Evolutionary conservation across 2,113 vertebrate genomes (phyloP).

Genomic region (Pristiophorus japonicus): DNA sequence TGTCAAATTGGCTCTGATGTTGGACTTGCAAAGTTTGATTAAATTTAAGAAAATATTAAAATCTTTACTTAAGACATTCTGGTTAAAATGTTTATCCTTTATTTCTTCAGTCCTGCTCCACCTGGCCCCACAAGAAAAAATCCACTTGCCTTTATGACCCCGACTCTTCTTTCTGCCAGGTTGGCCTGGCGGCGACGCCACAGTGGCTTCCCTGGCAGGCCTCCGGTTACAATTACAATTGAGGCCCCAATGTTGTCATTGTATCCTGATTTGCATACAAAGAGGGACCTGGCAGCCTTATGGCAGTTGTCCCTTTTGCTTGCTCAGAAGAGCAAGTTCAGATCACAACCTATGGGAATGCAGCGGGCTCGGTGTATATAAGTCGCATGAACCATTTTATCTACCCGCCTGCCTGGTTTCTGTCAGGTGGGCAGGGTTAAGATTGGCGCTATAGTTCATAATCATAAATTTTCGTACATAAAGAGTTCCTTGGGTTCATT

Average conservation of each 20-base stretch:
- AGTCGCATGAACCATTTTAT: background rate
- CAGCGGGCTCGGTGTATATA: background rate
- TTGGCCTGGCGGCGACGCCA: background rate
- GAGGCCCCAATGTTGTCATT: background rate
- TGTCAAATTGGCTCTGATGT: constrained; percentile 17
- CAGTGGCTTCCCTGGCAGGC: background rate
- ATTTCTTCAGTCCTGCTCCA: background rate
- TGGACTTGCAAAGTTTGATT: background rate
- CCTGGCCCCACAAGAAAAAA: background rate
- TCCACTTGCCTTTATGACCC: background rate
- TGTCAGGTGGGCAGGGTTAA: background rate
- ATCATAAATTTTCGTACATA: background rate
- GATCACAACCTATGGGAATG: background rate
- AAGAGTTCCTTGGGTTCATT: background rate
- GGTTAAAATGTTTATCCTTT: constrained; percentile 22
- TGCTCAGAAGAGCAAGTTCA: background rate
- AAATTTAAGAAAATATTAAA: background rate
- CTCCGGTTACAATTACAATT: background rate
- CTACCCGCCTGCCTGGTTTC: too few species aligned
- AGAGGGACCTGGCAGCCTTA: background rate
- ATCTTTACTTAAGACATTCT: background rate
- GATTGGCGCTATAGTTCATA: background rate
- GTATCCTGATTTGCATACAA: background rate
- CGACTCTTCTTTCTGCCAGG: background rate
- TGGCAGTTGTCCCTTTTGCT: background rate